A percentile compares a stretch with the other conserved stretches of the same genome.
Evolutionary conservation across 2,888 invertebrate genomes (phyloP).

Genomic region (Drosophila mayaguana): DNA sequence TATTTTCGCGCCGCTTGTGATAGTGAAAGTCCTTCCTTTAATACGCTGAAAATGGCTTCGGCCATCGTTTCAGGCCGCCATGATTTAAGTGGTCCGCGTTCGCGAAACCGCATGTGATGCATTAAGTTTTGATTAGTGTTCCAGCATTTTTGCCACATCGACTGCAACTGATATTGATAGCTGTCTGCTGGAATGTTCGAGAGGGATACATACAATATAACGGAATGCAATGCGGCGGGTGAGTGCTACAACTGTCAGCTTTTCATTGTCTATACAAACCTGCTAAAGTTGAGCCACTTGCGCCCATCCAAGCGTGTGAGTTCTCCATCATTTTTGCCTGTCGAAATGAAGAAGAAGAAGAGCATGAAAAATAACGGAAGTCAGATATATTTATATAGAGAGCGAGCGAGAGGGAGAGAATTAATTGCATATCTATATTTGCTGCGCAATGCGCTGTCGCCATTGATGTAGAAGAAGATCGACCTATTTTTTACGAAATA

Average conservation of each 20-base stretch:
- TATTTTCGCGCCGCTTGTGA: conserved; percentile 97
- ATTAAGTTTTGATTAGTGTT: conserved; percentile 96
- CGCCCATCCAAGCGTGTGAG: conserved; percentile 95
- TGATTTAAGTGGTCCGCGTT: conserved; percentile 95
- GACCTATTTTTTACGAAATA: conserved; percentile 42
- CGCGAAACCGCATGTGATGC: conserved; percentile 95
- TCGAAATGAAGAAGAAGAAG: conserved; percentile 80
- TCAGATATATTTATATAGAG: conserved; percentile 4
- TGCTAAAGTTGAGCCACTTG: conserved; percentile 94
- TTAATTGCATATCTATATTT: conserved; percentile 73
- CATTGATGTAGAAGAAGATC: conserved; percentile 49
- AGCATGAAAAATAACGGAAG: conserved; percentile 7
- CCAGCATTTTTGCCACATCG: conserved; percentile 98
- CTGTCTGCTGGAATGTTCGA: conserved; percentile 88
- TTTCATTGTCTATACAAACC: conserved; percentile 87
- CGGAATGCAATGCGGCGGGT: conserved; percentile 19
- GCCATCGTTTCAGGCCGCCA: conserved; percentile 98
- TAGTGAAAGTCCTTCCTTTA: conserved; percentile 94
- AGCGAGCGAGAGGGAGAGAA: conserved; percentile 28
- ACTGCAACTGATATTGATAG: conserved; percentile 97
- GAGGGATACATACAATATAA: conserved; percentile 8
- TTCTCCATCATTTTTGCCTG: conserved; percentile 97
- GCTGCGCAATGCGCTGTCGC: conserved; percentile 55
- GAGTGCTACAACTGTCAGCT: conserved; percentile 8
- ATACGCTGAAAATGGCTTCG: conserved; percentile 95